A percentile compares a stretch with the other conserved stretches of the same genome.
These are phyloP conservation scores for Solenodon paradoxus DNA, from an alignment of 2,113 vertebrate species.

Conservation along the genomic window DNA sequence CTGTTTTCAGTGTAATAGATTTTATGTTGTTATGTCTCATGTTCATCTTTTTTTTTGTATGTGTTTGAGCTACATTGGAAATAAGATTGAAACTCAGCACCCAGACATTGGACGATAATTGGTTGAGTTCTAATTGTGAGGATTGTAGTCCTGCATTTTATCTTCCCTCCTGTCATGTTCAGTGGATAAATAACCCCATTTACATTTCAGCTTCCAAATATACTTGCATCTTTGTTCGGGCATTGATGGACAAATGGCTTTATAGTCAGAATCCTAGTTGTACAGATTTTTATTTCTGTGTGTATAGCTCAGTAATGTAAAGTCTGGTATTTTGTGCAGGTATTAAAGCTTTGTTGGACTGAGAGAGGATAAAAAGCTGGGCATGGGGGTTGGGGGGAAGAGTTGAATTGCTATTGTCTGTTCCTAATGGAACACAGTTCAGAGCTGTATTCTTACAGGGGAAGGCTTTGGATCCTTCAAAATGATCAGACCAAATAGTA, in stretches of 20 bases:
- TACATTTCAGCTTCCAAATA: background rate
- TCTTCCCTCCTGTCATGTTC: background rate
- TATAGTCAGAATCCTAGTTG: background rate
- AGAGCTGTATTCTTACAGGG: background rate
- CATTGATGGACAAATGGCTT: background rate
- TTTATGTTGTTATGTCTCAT: background rate
- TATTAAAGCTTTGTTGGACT: background rate
- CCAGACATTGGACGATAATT: background rate
- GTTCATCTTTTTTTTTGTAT: constrained; percentile 13
- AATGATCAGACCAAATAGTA: constrained; percentile 57
- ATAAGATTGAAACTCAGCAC: constrained; percentile 36
- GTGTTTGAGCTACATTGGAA: background rate
- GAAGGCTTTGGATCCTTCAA: constrained; percentile 42
- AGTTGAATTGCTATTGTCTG: constrained; percentile 47
- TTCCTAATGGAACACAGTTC: constrained; percentile 42
- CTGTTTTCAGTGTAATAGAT: constrained; percentile 23
- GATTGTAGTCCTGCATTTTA: background rate
- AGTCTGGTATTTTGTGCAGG: background rate
- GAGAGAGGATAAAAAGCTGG: constrained; percentile 53
- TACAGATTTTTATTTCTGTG: background rate
- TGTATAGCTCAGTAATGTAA: background rate
- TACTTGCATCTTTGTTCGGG: background rate
- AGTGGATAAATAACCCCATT: constrained; percentile 30
- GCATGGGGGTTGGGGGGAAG: background rate
- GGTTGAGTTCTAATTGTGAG: constrained; percentile 42